Conservation (phyloP, 1,140 invertebrate species). For the Paraescarpia echinospica region DNA sequence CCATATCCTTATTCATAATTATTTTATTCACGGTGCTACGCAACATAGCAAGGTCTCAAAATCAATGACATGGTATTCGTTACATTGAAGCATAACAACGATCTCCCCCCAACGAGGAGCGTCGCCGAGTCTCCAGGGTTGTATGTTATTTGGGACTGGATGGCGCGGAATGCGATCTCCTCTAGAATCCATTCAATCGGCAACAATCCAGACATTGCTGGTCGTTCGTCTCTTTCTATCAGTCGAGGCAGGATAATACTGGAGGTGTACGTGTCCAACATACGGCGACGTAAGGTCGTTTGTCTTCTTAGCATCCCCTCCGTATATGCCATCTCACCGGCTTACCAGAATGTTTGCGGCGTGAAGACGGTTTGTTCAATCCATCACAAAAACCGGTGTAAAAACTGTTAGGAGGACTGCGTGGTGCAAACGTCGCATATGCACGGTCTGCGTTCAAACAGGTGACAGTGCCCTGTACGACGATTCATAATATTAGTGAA, state of each 20-base stretch:
- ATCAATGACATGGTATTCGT: no score
- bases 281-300: neutral
- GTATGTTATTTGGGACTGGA: no score
- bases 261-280: neutral
- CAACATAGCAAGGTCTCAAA: no score
- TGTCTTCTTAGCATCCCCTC: neutral
- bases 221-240: neutral
- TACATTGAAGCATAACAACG: no score
- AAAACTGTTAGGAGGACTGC: neutral
- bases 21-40: no score
- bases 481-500: no score
- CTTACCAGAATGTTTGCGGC: neutral
- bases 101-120: no score
- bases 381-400: neutral
- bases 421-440: neutral
- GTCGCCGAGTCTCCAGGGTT: no score
- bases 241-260: neutral
- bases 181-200: neutral
- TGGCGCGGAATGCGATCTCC: neutral
- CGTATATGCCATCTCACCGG: neutral
- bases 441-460: no score
- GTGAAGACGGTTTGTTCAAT: neutral
- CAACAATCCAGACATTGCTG: neutral
- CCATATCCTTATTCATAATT: no score
- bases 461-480: no score